Evolutionary conservation across 2,888 invertebrate species (phyloP), one percentile per base, ranked within the genome.

Genomic region (Elmis aenea): DNA sequence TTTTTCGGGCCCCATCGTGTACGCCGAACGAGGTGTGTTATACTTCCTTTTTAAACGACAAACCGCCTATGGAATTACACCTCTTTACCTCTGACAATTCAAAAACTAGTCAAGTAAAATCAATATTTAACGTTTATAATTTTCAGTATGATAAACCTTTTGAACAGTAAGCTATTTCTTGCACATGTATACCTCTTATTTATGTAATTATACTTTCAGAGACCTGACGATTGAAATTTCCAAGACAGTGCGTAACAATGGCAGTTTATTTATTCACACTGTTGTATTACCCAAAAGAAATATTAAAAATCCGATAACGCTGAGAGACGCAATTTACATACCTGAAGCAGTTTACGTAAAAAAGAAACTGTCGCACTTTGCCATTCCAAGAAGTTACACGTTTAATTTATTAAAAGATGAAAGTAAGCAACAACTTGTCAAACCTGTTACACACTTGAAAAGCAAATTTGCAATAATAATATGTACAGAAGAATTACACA

Each of bases 191-290:
- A n/a, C n/a, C n/a, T n/a, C n/a, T n/a, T n/a, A n/a, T n/a, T 43
- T n/a, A n/a, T n/a, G n/a, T n/a, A n/a, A n/a, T n/a, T n/a, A n/a
- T n/a, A n/a, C n/a, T 67, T 68, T 24, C 61, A 89, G 89, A 54
- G 73, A 76, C 28, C 58, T 89, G 13, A 71, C 70, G 32, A 64
- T 94, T 32, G 73, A 78, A 45, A 70, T 94, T 46, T 88, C 92
- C 2, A 66, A 69, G 12, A 78, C 77, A 62, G 88, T 86, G 0
- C 73, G 85, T 8, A 77, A 81, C 37, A 95, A 95, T 73, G 95
- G 94, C 1, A 85, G 86, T 3, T 62, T 95, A 26, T 85, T 74
- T 59, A 75, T 92, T 58, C 88, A 91, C 64, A 77, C 85, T 2
- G 74, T 83, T 27, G 58, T 87, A 18, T 74, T 81, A 10, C 76